These are phyloP conservation scores for Unio pictorum DNA, from an alignment of 2,888 invertebrate genomes.

Conservation along the genomic window DNA sequence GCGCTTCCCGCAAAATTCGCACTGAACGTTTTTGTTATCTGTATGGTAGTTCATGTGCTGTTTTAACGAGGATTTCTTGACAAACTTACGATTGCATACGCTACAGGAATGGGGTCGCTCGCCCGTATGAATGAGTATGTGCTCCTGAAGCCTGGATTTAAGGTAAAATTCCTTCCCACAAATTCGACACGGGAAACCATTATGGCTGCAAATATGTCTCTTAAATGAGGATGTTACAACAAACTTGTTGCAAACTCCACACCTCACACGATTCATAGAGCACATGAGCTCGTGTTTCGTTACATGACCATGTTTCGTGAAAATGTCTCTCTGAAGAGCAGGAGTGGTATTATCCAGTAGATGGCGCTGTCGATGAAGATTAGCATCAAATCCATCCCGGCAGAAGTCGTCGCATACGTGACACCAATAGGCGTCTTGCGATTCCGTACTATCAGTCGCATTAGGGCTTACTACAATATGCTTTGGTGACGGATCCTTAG, in stretches of 20 bases:
- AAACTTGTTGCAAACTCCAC: conserved; percentile 29
- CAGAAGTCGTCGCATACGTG: conserved; percentile 29
- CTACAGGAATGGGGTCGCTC: conserved; percentile 22
- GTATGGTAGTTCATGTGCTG: conserved; percentile 36
- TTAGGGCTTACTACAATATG: too few species aligned
- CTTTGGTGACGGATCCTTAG: too few species aligned
- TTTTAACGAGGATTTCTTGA: conserved; percentile 29
- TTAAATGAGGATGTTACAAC: conserved; percentile 32
- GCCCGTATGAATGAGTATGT: conserved; percentile 26
- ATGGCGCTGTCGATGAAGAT: conserved; percentile 19
- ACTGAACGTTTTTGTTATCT: conserved; percentile 23
- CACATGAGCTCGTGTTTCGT: conserved; percentile 18
- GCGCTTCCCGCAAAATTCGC: conserved; percentile 24
- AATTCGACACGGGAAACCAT: conserved; percentile 27
- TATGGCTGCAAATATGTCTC: conserved; percentile 29
- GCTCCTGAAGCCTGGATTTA: conserved; percentile 32
- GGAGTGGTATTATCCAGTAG: conserved; percentile 10
- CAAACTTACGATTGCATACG: conserved; percentile 24
- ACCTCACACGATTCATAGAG: conserved; percentile 22
- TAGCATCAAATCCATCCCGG: conserved; percentile 18
- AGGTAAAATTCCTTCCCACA: conserved; percentile 30
- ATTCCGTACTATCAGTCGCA: too few species aligned
- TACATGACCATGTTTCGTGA: conserved; percentile 18
- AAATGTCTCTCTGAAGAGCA: conserved; percentile 12
- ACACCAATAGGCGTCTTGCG: conserved; percentile 21